These are phyloP conservation scores for Salvelinus sp. DNA, from an alignment of 2,113 vertebrate genomes.

Conservation along the genomic window DNA sequence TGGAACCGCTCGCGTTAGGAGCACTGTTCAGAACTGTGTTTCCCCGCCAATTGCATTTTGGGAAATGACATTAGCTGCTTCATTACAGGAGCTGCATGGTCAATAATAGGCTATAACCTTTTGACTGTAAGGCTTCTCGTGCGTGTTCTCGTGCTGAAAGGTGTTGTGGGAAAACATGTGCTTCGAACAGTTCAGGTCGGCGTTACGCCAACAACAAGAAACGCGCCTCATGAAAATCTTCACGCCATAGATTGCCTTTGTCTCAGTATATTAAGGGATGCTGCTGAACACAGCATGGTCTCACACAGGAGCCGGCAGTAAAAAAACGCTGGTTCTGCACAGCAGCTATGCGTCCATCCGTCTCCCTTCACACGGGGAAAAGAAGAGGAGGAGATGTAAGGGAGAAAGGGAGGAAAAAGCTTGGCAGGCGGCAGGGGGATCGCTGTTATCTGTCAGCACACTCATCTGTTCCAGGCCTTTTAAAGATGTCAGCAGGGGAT, in stretches of 20 bases:
- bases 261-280: background rate
- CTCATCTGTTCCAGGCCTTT: conserved; percentile 13
- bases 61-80: no score
- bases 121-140: no score
- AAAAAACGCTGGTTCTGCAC: conserved; percentile 2
- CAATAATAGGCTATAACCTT: no score
- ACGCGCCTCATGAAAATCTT: background rate
- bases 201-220: no score
- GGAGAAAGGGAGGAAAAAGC: conserved; percentile 8
- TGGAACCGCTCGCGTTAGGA: no score
- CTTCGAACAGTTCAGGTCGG: no score
- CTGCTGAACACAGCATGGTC: background rate
- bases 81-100: no score
- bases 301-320: background rate
- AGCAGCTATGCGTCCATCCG: background rate
- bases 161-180: no score
- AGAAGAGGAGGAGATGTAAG: background rate
- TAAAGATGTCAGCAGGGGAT: conserved; percentile 4
- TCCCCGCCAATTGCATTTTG: no score
- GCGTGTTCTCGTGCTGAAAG: no score
- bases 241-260: background rate
- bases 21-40: no score
- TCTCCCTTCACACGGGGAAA: background rate
- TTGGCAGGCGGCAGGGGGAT: conserved; percentile 7
- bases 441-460: background rate